Evolutionary conservation across 2,113 vertebrate species (phyloP).

Genomic region (Amblyornis subalaris): DNA sequence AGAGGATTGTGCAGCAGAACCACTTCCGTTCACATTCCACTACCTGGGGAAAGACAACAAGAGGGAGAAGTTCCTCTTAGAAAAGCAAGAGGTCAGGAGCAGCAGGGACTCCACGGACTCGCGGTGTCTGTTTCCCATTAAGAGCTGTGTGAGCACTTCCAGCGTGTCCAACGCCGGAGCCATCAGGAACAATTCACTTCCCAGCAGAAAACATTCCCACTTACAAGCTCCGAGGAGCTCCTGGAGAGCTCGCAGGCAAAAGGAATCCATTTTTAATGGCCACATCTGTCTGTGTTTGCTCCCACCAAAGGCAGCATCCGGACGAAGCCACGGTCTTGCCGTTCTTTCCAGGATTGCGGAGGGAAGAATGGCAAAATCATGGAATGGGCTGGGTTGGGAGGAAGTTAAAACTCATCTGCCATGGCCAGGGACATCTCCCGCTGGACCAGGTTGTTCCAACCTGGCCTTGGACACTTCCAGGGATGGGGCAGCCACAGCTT

Average conservation of each 20-base stretch:
- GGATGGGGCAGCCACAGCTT: neutral
- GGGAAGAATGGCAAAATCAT: neutral
- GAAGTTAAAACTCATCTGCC: neutral
- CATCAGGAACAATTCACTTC: neutral
- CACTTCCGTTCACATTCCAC: neutral
- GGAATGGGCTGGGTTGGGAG: neutral
- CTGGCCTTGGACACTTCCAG: neutral
- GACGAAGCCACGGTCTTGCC: rapidly evolving
- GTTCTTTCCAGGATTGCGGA: neutral
- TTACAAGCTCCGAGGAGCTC: neutral
- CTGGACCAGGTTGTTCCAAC: rapidly evolving
- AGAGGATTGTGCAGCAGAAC: neutral
- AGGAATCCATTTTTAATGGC: neutral
- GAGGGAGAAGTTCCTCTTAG: neutral
- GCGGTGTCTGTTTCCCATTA: neutral
- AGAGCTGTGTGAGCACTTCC: neutral
- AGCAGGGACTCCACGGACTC: neutral
- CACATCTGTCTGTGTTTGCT: neutral
- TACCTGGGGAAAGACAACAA: neutral
- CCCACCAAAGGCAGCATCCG: neutral
- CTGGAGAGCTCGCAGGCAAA: neutral
- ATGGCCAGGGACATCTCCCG: neutral
- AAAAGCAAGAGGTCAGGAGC: neutral
- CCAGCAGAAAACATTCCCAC: neutral
- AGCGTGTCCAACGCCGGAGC: neutral